phyloP scores from a whole-genome alignment of 1,140 invertebrate genomes.

The Psilanteris sp. region DNA sequence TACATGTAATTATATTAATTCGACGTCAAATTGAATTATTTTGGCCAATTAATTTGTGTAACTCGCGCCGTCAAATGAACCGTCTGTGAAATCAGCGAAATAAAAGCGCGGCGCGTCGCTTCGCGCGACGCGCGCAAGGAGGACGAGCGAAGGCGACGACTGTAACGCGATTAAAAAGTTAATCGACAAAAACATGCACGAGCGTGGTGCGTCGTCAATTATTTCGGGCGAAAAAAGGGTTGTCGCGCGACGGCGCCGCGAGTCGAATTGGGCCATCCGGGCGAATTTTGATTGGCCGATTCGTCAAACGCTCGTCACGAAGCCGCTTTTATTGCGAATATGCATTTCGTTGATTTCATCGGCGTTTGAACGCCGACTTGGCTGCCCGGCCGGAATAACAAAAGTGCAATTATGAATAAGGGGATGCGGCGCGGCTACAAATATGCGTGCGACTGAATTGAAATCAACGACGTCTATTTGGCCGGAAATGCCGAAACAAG shows the following conservation, averaged over 20 bases:
- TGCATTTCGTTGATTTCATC: conserved; percentile 60
- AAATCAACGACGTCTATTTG: conserved; percentile 33
- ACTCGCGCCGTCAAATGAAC: conserved; percentile 2
- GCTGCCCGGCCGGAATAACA: conserved; percentile 49
- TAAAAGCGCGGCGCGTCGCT: neutral
- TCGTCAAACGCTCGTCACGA: conserved; percentile 67
- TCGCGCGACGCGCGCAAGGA: neutral
- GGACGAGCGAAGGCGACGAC: neutral
- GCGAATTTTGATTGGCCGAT: conserved; percentile 71
- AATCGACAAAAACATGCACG: neutral
- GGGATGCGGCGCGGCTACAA: conserved; percentile 23
- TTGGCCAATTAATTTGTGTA: conserved; percentile 22
- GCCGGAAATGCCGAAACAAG: conserved; percentile 42
- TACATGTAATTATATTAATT: conserved; percentile 52
- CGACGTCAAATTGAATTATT: conserved; percentile 14
- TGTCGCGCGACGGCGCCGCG: neutral
- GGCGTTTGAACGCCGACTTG: conserved; percentile 55
- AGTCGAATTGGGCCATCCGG: conserved; percentile 47
- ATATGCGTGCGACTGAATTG: conserved; percentile 3
- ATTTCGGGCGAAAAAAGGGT: too few relatives aligned
- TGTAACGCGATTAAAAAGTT: neutral
- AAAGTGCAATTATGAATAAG: conserved; percentile 61
- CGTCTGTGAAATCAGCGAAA: neutral
- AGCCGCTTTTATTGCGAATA: conserved; percentile 53
- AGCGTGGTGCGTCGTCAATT: too few relatives aligned